Evolutionary conservation across 2,797 vertebrate species (phyloP), one percentile per base, ranked within the genome.

Genomic region (Tarsius wallacei): DNA sequence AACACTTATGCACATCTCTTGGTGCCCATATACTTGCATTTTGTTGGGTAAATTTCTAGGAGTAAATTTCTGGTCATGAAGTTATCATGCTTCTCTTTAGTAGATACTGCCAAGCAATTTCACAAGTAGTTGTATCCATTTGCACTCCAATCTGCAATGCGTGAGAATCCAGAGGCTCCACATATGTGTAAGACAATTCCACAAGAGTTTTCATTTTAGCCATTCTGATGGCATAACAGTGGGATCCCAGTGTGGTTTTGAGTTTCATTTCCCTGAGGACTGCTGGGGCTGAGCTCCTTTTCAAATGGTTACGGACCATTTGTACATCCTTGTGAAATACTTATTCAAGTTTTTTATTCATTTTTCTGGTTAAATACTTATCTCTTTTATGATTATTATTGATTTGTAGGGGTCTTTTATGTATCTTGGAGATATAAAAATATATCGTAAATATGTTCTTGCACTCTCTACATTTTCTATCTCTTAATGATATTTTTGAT

Each of bases 401-500:
- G 5, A n/a, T 90, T 77, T 94, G n/a, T 55, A 42, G 36, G 10
- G 24, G 5, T 2, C 4, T 59, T 89, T 92, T 78, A 33, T 93
- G 57, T 59, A 95, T 80, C 17, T 68, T 76, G 9, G 31, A 57
- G 28, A 33, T 80, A 93, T 33, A 84, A 95, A 93, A 87, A 84
- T 26, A 17, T 10, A 59, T 57, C 93, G 15, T 64, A 49, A 74
- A 51, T 81, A 88, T 61, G 12, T 55, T 85, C 17, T 94, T 1
- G 28, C 24, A 36, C 26, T 16, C 33, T 85, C 4, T 85, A 55
- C 5, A 61, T 73, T 93, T 96, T 73, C 63, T 86, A 88, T 88
- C 71, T 81, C 47, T 78, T 59, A 53, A 63, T 71, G 81, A 28
- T 63, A 68, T 91, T 96, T 97, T 70, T 93, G 49, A 86, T 76